A percentile compares a stretch with the other conserved stretches of the same genome.
Conservation (phyloP, 30 jellyfish, hydroid and myxozoan species). For the Mastigias papua region DNA sequence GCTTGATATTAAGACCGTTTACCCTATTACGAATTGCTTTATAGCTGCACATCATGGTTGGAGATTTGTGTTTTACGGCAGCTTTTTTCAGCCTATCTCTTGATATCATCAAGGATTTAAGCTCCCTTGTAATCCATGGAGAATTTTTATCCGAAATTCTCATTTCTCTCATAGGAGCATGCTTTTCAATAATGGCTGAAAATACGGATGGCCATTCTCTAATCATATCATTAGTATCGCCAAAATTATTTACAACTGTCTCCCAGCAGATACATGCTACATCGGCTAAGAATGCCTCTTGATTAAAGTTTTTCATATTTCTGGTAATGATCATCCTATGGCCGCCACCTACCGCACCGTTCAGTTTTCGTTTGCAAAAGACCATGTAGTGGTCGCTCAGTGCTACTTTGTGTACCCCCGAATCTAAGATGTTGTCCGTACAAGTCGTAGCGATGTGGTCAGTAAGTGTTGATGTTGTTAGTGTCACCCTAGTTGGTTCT, state of each 20-base stretch:
- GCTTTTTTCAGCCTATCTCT: slow-evolving; percentile 24
- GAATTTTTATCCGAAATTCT: slow-evolving; percentile 29
- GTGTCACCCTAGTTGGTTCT: slow-evolving; percentile 25
- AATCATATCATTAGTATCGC: not conserved
- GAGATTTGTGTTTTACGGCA: slow-evolving; percentile 3
- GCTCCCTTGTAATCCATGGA: slow-evolving; percentile 25
- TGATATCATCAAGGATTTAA: not conserved
- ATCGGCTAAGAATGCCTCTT: slow-evolving; percentile 16
- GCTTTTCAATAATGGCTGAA: slow-evolving; percentile 15
- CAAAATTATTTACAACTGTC: not conserved
- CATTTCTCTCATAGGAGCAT: slow-evolving; percentile 39
- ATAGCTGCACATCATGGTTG: slow-evolving; percentile 19
- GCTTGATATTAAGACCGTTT: not conserved
- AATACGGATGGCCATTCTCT: slow-evolving; percentile 9
- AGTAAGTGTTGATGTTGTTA: not conserved
- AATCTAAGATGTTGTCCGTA: slow-evolving; percentile 1
- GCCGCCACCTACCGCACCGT: slow-evolving; percentile 5
- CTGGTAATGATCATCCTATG: slow-evolving; percentile 14
- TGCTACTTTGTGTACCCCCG: slow-evolving; percentile 35
- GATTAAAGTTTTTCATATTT: slow-evolving; percentile 2
- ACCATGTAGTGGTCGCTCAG: slow-evolving; percentile 3
- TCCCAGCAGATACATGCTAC: slow-evolving; percentile 8
- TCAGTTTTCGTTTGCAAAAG: slow-evolving; percentile 18
- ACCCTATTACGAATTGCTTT: not conserved
- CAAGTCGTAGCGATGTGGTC: slow-evolving; percentile 5